Percentiles rank a stretch among this genome's conserved stretches.
phyloP scores from a whole-genome alignment of 2,888 invertebrate species.

The Empis livida region DNA sequence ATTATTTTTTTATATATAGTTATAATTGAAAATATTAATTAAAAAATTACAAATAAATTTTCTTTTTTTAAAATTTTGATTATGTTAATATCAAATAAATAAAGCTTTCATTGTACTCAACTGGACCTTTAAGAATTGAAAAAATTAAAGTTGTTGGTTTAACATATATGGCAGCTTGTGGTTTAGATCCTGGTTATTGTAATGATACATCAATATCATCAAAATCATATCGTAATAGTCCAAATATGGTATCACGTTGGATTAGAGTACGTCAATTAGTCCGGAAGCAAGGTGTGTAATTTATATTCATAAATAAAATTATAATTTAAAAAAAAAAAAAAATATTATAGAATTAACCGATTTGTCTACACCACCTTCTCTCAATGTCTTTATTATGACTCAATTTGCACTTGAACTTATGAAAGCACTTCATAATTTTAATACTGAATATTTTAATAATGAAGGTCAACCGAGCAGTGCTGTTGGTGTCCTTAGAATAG shows the following conservation, averaged over 20 bases:
- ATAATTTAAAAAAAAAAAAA: too few species aligned
- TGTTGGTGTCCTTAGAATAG: constrained; percentile 28
- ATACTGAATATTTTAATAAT: constrained; percentile 24
- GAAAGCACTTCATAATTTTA: constrained; percentile 45
- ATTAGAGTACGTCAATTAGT: too few species aligned
- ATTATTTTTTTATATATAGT: too few species aligned
- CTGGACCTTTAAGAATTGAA: constrained; percentile 60
- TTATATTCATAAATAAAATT: too few species aligned
- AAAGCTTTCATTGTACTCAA: background rate
- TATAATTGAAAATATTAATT: too few species aligned
- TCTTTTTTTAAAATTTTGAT: too few species aligned
- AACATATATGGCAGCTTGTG: constrained; percentile 96
- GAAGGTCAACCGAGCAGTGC: constrained; percentile 37
- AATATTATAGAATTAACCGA: too few species aligned
- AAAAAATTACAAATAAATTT: too few species aligned
- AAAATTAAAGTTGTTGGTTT: constrained; percentile 95
- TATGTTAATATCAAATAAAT: too few species aligned
- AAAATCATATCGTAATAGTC: constrained; percentile 14
- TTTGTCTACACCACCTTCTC: too few species aligned
- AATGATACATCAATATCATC: constrained; percentile 27
- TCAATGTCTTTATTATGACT: constrained; percentile 43
- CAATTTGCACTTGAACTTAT: constrained; percentile 65
- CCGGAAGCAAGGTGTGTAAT: too few species aligned
- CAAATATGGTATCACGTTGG: background rate
- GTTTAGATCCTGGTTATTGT: constrained; percentile 62